Percentiles rank a stretch among this genome's conserved stretches.
Conservation (phyloP, 2,113 vertebrate genomes). For the Notothenia coriiceps region DNA sequence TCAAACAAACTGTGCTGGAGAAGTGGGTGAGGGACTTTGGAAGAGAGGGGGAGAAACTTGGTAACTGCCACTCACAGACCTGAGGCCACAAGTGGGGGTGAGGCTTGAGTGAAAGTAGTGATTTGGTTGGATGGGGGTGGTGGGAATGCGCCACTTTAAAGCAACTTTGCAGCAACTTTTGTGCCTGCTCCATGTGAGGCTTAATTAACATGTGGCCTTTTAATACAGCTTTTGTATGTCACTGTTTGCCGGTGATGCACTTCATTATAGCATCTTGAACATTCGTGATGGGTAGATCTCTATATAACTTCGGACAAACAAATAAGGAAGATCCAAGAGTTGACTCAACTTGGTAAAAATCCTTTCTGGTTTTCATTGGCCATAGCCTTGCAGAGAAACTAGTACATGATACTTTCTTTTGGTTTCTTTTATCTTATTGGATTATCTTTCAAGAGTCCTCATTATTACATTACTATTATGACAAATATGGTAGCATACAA, state of each 20-base stretch:
- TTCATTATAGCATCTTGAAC: background rate
- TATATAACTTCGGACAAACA: background rate
- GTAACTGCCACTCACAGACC: constrained; percentile 66
- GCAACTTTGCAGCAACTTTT: constrained; percentile 39
- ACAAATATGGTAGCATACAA: too few relatives aligned
- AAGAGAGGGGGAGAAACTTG: constrained; percentile 29
- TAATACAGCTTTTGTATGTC: constrained; percentile 5
- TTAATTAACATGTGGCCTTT: background rate
- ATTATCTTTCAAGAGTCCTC: too few relatives aligned
- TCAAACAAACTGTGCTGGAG: constrained; percentile 42
- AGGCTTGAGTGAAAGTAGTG: constrained; percentile 68
- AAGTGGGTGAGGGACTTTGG: constrained; percentile 49
- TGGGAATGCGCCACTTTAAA: constrained; percentile 34
- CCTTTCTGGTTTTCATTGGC: too few relatives aligned
- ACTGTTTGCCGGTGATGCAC: background rate
- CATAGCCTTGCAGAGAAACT: background rate
- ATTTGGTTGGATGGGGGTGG: constrained; percentile 32
- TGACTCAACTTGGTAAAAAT: background rate
- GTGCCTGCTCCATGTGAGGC: constrained; percentile 18
- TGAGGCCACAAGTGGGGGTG: constrained; percentile 62
- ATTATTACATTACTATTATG: too few relatives aligned
- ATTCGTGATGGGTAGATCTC: background rate
- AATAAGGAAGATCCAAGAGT: background rate
- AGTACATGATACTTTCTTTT: too few relatives aligned
- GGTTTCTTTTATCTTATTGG: too few relatives aligned